Evolutionary conservation across 2,113 vertebrate species (phyloP), one percentile per base, ranked within the genome.

Genomic region (Galeopterus variegatus): DNA sequence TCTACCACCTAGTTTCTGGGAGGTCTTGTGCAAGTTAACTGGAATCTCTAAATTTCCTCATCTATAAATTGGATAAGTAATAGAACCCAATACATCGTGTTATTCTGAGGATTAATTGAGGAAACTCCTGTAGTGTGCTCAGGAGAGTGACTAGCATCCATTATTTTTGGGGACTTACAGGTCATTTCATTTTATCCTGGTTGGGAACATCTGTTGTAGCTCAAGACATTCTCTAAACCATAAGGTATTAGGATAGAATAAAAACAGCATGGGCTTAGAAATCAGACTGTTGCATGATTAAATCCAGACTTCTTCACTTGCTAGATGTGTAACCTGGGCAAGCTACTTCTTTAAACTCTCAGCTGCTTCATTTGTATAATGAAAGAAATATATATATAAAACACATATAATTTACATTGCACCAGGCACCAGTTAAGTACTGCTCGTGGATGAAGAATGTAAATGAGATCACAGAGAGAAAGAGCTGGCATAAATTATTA

Each of bases 321-420:
- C 60, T 88, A 11, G 13, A 17, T 26, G 5, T 58, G 9, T 23
- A 76, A 31, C 14, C 24, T 21, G 19, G 8, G 12, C n/a, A 85
- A 62, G 21, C 54, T 67, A 56, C 1, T 75, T 82, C 19, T 64
- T 88, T 82, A 60, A 75, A 62, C 41, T 88, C 31, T 96, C 1
- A 26, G 56, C 45, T 75, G 73, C 13, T 91, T 82, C 65, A 50
- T 92, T 77, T 75, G 13, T 41, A 90, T 87, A 94, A 93, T 84
- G 36, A 81, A 72, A 33, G 11, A 69, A 82, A 62, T 69, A 64
- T n/a, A n/a, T n/a, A n/a, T n/a, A n/a, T n/a, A n/a, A n/a, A n/a
- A n/a, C n/a, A n/a, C n/a, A n/a, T n/a, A n/a, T n/a, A n/a, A n/a
- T n/a, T n/a, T n/a, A n/a, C n/a, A n/a, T n/a, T n/a, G n/a, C n/a